Evolutionary conservation across 2,888 invertebrate genomes (phyloP).

Genomic region (Metalampra italica): DNA sequence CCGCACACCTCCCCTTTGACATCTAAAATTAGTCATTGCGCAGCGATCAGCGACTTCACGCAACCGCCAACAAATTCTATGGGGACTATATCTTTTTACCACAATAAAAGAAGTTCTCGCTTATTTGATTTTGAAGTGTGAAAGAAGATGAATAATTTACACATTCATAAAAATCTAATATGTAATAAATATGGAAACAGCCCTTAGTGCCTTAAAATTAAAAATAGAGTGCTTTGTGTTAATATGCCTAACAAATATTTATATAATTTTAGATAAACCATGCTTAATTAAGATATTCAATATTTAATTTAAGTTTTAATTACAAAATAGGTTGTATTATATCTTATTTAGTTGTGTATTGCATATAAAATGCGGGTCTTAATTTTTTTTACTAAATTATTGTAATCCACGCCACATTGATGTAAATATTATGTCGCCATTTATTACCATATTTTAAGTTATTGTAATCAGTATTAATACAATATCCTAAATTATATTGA

Average conservation of each 20-base stretch:
- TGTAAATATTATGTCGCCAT: conserved; percentile 70
- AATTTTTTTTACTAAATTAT: conserved; percentile 59
- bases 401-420: conserved; percentile 44
- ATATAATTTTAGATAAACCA: not conserved
- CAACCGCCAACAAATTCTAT: too few relatives aligned
- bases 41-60: too few relatives aligned
- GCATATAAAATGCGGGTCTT: conserved; percentile 66
- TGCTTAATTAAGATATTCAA: not conserved
- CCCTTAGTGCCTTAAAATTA: conserved; percentile 34
- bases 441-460: conserved; percentile 60
- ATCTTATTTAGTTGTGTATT: conserved; percentile 24
- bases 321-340: conserved; percentile 25
- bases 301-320: conserved; percentile 6
- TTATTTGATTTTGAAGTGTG: too few relatives aligned
- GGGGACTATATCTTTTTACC: too few relatives aligned
- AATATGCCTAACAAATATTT: conserved; percentile 21
- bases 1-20: too few relatives aligned
- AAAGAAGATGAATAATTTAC: too few relatives aligned
- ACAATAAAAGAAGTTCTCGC: too few relatives aligned
- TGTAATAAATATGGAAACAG: not conserved
- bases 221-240: conserved; percentile 39
- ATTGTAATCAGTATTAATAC: conserved; percentile 75
- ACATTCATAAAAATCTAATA: too few relatives aligned
- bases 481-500: conserved; percentile 63
- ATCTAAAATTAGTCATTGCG: too few relatives aligned